Conservation (phyloP, 2,888 invertebrate species). For the Drosophila hamatofila region DNA sequence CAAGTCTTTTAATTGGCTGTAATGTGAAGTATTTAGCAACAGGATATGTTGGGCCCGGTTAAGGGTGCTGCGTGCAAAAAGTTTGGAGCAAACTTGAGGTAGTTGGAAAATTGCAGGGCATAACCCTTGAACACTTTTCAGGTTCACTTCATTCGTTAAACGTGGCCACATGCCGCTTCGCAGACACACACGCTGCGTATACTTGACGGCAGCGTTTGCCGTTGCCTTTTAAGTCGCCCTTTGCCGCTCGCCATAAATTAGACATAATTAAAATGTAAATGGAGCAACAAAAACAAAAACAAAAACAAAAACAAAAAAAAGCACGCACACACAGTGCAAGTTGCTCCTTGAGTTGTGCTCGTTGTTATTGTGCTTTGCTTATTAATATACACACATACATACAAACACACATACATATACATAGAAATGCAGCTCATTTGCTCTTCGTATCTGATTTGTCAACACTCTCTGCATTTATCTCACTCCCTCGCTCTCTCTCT, state of each 20-base stretch:
- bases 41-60: slow-evolving; percentile 20
- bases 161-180: slow-evolving; percentile 25
- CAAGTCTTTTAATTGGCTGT: slow-evolving; percentile 24
- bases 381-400: background rate
- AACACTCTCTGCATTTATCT: background rate
- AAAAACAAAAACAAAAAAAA: background rate
- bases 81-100: slow-evolving; percentile 36
- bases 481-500: background rate
- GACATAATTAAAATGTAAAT: slow-evolving; percentile 70
- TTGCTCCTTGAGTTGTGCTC: slow-evolving; percentile 21
- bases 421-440: slow-evolving; percentile 12
- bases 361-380: slow-evolving; percentile 5
- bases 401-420: background rate
- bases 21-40: slow-evolving; percentile 39
- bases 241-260: slow-evolving; percentile 66
- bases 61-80: slow-evolving; percentile 12
- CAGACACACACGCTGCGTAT: slow-evolving; percentile 37
- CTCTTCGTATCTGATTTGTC: background rate
- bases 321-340: slow-evolving; percentile 2
- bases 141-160: slow-evolving; percentile 18
- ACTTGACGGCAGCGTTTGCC: slow-evolving; percentile 54
- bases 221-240: slow-evolving; percentile 45
- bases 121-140: slow-evolving; percentile 29
- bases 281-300: slow-evolving; percentile 40
- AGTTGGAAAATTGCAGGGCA: slow-evolving; percentile 24